Base-by-base conservation (phyloP, 2,888 invertebrate genomes). In the Choreutis nemorana region DNA sequence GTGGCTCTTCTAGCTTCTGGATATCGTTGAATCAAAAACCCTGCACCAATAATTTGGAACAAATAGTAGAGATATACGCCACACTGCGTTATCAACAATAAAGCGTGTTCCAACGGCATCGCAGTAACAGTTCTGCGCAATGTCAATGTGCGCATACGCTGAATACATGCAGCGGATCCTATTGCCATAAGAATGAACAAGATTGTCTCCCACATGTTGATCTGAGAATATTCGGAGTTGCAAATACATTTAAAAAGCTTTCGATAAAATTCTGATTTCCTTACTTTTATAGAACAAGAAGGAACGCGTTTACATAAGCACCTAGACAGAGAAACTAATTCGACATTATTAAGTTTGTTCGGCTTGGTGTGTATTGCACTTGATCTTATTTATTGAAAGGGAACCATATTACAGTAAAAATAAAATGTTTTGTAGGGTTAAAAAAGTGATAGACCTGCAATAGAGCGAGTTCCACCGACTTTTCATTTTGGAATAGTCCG, bases 61-160 rank as follows among this genome's bases (percentile, higher is more conserved):
- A 89, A 77, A 48, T 87, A 87, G 65, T 89, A 90, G 10, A 90
- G 81, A 56, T 89, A 89, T 33, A 91, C 86, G 3, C 91, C 92
- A 14, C 87, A 86, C 56, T 91, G 89, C 2, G 91, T 90, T 21
- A 90, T 86, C 3, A 91, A 81, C 20, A 92, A 68, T 11, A 92
- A 68, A 1, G 87, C 87, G 46, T 87, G 87, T 48, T 90, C 90
- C 39, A 90, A 62, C 25, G 80, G 80, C 45, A 81, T 45, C 1
- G 62, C 41, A 2, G 61, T 45, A n/a, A 70, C 51, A 1, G 56
- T 44, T 20, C 61, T 51, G 2, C 68, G 63, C n/a, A 67, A 37
- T 1, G 63, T 62, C 29, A 78, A 39, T 1, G 60, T 53, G 14
- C 73, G 60, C 68, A 75, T 73, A 15, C 70, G 58, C 31, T 66